Evolutionary conservation across 2,888 invertebrate genomes (phyloP).

Genomic region (Drosophila longiperda): DNA sequence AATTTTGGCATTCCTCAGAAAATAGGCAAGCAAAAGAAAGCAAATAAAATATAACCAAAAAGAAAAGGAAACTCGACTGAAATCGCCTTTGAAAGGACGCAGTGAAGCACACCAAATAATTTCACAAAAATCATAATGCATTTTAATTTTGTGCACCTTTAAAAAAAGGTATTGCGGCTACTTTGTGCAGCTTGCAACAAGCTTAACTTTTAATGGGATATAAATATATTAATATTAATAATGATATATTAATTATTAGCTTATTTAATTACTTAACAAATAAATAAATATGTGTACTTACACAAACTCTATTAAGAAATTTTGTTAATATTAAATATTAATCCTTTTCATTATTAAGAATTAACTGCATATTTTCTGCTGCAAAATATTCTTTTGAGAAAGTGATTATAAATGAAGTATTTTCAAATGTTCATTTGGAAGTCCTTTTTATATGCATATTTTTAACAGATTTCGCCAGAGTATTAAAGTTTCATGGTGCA

Average conservation of each 20-base stretch:
- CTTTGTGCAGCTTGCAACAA: neutral
- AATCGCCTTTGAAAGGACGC: constrained; percentile 65
- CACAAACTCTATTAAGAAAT: too few relatives aligned
- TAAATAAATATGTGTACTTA: too few relatives aligned
- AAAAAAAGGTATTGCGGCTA: neutral
- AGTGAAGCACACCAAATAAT: constrained; percentile 76
- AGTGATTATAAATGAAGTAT: neutral
- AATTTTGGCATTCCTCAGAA: constrained; percentile 36
- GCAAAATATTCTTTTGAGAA: neutral
- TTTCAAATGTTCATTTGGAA: neutral
- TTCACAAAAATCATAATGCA: constrained; percentile 63
- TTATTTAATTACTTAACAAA: neutral
- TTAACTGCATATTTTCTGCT: neutral
- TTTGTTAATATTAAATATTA: too few relatives aligned
- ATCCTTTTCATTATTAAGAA: neutral
- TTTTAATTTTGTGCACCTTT: constrained; percentile 39
- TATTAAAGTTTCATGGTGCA: neutral
- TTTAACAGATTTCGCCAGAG: constrained; percentile 1
- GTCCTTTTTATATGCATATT: neutral
- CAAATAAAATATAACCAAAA: neutral
- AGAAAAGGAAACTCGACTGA: constrained; percentile 28
- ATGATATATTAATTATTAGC: too few relatives aligned
- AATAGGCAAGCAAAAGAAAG: constrained; percentile 18
- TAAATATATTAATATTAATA: too few relatives aligned
- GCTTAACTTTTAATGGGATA: neutral